A percentile compares a stretch with the other conserved stretches of the same genome.
Evolutionary conservation across 2,888 invertebrate species (phyloP).

Genomic region (Drosophila meridionalis): DNA sequence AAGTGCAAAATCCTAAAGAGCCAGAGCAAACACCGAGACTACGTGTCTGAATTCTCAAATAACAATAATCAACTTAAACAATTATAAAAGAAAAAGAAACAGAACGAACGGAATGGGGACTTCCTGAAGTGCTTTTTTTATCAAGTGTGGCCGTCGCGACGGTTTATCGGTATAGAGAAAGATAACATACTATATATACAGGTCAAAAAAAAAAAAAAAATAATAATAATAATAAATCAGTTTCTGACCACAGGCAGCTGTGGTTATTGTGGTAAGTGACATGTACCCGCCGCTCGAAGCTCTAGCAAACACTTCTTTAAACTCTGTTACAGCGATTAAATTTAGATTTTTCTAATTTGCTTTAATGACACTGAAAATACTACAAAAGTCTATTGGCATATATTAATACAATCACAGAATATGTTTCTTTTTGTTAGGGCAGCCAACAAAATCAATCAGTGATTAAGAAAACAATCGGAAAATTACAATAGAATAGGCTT

Average conservation of each 20-base stretch:
- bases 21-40: slow-evolving; percentile 17
- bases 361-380: background rate
- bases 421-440: background rate
- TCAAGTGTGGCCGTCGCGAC: slow-evolving; percentile 27
- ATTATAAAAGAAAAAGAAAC: slow-evolving; percentile 19
- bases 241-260: slow-evolving; percentile 96
- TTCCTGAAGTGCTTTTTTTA: background rate
- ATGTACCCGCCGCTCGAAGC: slow-evolving; percentile 82
- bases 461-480: background rate
- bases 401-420: background rate
- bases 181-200: background rate
- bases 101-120: slow-evolving; percentile 18
- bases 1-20: slow-evolving; percentile 86
- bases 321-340: background rate
- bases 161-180: slow-evolving; percentile 8
- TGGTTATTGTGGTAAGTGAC: slow-evolving; percentile 97
- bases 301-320: background rate
- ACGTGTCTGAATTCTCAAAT: slow-evolving; percentile 25
- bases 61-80: slow-evolving; percentile 35
- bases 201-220: slow-evolving; percentile 90
- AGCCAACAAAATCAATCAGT: background rate
- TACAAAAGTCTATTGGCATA: background rate
- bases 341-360: background rate
- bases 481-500: background rate
- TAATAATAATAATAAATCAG: slow-evolving; percentile 86